Evolutionary conservation across 2,113 vertebrate species (phyloP).

Genomic region (Trichomycterus rosablanca): DNA sequence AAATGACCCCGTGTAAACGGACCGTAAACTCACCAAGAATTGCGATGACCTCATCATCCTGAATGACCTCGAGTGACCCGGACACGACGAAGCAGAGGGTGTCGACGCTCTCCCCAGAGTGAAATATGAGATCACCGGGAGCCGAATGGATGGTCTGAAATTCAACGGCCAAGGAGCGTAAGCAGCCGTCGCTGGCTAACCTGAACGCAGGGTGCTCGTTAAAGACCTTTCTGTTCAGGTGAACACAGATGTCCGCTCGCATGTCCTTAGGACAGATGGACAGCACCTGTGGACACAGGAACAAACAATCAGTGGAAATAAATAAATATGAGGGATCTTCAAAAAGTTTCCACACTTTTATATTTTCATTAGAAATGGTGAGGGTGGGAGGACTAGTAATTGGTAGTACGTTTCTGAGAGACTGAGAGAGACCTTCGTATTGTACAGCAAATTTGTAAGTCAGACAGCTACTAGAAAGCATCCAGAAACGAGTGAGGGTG

Average conservation of each 20-base stretch:
- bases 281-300: constrained; percentile 74
- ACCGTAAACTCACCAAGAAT: constrained; percentile 84
- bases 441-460: too few species aligned
- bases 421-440: too few species aligned
- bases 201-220: constrained; percentile 95
- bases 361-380: too few species aligned
- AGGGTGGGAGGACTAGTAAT: too few species aligned
- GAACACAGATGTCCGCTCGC: constrained; percentile 94
- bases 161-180: constrained; percentile 90
- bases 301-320: background rate
- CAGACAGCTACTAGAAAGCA: too few species aligned
- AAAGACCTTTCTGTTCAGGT: constrained; percentile 93
- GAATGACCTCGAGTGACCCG: constrained; percentile 94
- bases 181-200: constrained; percentile 90
- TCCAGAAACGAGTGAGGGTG: too few species aligned
- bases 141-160: constrained; percentile 95
- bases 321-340: too few species aligned
- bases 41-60: constrained; percentile 97
- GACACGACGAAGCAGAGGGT: constrained; percentile 95
- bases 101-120: constrained; percentile 90
- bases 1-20: too few species aligned
- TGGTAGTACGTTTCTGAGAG: too few species aligned
- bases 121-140: constrained; percentile 94
- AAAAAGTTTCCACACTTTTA: too few species aligned
- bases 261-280: constrained; percentile 97